A percentile compares a stretch with the other conserved stretches of the same genome.
Evolutionary conservation across 2,888 invertebrate species (phyloP).

Genomic region (Stenotaenia linearis): DNA sequence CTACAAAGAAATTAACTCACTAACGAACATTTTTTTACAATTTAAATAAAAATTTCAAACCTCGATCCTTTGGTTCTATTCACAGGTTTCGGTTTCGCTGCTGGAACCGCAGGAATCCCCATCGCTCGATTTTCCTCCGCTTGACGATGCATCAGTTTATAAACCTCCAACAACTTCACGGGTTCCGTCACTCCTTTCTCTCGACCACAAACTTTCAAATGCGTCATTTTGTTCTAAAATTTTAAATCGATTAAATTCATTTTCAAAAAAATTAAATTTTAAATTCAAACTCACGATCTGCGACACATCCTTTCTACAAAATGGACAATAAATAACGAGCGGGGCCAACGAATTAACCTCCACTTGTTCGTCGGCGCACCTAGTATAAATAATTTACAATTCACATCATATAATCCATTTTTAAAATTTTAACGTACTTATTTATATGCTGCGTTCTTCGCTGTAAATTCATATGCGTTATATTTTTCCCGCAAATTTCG

Average conservation of each 20-base stretch:
- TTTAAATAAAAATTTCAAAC: not conserved
- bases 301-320: not conserved
- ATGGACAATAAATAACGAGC: not conserved
- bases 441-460: not conserved
- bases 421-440: not conserved
- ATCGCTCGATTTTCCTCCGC: slow-evolving; percentile 47
- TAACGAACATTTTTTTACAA: not conserved
- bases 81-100: not conserved
- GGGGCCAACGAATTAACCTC: not conserved
- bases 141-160: slow-evolving; percentile 48
- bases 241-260: too few relatives aligned
- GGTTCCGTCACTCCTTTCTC: slow-evolving; percentile 46
- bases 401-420: too few relatives aligned
- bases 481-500: not conserved
- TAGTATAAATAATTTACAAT: too few relatives aligned
- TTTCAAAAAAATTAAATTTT: not conserved
- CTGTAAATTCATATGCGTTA: not conserved
- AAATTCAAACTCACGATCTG: not conserved
- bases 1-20: not conserved
- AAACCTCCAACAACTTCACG: slow-evolving; percentile 46
- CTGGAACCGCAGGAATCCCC: slow-evolving; percentile 45
- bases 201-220: slow-evolving; percentile 48
- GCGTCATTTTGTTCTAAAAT: too few relatives aligned
- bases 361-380: not conserved
- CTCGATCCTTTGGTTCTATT: not conserved